A percentile compares a stretch with the other conserved stretches of the same genome.
Evolutionary conservation across 1,140 invertebrate genomes (phyloP).

Genomic region (Dysdera silvatica): DNA sequence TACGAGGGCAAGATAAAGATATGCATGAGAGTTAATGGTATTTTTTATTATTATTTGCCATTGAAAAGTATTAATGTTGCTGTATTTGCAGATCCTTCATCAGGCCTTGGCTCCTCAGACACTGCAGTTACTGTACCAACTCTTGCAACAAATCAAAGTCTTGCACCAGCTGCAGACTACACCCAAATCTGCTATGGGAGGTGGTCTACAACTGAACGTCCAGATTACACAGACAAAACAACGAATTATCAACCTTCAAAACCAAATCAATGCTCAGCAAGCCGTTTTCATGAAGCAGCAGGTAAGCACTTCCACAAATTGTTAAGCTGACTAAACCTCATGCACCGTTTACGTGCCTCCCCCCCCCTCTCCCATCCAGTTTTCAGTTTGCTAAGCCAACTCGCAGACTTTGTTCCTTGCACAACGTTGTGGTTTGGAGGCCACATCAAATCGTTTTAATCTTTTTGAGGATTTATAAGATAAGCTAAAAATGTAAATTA

Average conservation of each 20-base stretch:
- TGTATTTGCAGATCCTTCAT: slow-evolving; percentile 65
- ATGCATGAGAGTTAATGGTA: not conserved
- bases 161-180: slow-evolving; percentile 53
- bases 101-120: slow-evolving; percentile 88
- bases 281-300: slow-evolving; percentile 69
- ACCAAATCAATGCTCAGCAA: slow-evolving; percentile 86
- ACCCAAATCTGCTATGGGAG: slow-evolving; percentile 46
- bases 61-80: not conserved
- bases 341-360: not conserved
- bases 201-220: slow-evolving; percentile 56
- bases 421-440: too few relatives aligned
- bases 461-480: too few relatives aligned
- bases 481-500: too few relatives aligned
- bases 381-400: not conserved
- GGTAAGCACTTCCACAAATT: not conserved
- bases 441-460: too few relatives aligned
- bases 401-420: too few relatives aligned
- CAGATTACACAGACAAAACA: slow-evolving; percentile 87
- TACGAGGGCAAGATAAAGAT: too few relatives aligned
- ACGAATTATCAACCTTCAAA: slow-evolving; percentile 81
- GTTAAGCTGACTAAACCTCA: not conserved
- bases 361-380: not conserved
- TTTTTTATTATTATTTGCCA: not conserved
- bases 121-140: slow-evolving; percentile 69
- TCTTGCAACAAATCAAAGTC: slow-evolving; percentile 79